These are phyloP conservation scores for Drosophila persimilis DNA, from an alignment of 1,140 invertebrate species.

Conservation along the genomic window DNA sequence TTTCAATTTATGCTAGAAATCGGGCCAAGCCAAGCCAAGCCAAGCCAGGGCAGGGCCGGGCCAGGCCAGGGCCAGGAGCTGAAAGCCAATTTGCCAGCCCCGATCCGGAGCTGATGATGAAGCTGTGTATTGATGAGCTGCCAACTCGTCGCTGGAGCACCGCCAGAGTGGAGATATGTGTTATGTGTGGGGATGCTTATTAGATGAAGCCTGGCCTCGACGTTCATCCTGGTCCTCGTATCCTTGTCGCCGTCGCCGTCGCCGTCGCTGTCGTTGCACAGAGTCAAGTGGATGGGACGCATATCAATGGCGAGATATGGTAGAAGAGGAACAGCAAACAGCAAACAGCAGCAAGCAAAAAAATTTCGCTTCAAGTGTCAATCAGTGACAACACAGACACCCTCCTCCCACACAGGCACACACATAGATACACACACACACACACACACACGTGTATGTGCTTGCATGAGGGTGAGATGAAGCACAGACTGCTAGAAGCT, in stretches of 20 bases:
- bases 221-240: constrained; percentile 5
- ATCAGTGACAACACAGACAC: constrained; percentile 68
- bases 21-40: constrained; percentile 20
- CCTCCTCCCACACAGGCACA: constrained; percentile 23
- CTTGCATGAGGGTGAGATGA: constrained; percentile 1
- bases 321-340: constrained; percentile 49
- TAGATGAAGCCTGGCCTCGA: constrained; percentile 38
- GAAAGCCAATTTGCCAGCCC: constrained; percentile 71
- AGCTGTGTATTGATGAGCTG: constrained; percentile 46
- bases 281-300: constrained; percentile 58
- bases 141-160: constrained; percentile 8
- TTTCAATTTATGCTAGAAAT: constrained; percentile 78
- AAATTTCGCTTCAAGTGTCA: constrained; percentile 78
- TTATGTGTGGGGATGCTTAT: constrained; percentile 36
- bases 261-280: constrained; percentile 7
- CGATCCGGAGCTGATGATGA: constrained; percentile 4
- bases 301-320: constrained; percentile 61
- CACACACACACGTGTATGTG: constrained; percentile 1
- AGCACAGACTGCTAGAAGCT: constrained; percentile 68
- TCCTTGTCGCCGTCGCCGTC: too few species aligned
- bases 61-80: constrained; percentile 19
- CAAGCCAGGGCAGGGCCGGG: background rate
- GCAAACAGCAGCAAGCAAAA: constrained; percentile 68
- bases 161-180: constrained; percentile 39
- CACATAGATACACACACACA: constrained; percentile 6